Evolutionary conservation across 2,888 invertebrate genomes (phyloP).

Genomic region (Conomelus anceps): DNA sequence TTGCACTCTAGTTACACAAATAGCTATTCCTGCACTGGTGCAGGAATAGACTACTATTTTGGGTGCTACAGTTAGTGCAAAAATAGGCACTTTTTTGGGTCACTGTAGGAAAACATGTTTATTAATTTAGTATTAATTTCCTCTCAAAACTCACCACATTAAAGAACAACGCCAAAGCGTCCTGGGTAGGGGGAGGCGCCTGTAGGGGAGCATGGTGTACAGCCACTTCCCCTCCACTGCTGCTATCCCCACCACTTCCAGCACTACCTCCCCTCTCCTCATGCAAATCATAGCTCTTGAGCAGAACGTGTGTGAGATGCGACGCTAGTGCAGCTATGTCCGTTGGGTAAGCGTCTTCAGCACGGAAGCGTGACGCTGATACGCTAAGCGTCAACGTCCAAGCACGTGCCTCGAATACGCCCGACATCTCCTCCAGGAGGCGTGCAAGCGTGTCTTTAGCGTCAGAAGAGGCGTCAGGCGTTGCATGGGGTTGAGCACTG

Average conservation of each 20-base stretch:
- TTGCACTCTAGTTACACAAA: too few relatives aligned
- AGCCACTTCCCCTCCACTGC: slow-evolving; percentile 37
- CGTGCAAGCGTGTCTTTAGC: slow-evolving; percentile 52
- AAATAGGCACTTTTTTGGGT: too few relatives aligned
- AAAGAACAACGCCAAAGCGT: slow-evolving; percentile 48
- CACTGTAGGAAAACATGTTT: too few relatives aligned
- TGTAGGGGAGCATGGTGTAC: slow-evolving; percentile 48
- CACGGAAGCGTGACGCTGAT: slow-evolving; percentile 54
- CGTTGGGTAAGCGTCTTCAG: slow-evolving; percentile 55
- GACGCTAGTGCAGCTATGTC: slow-evolving; percentile 55
- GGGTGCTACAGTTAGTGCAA: too few relatives aligned
- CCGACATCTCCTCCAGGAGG: slow-evolving; percentile 54
- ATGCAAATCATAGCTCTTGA: slow-evolving; percentile 60
- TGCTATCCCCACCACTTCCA: slow-evolving; percentile 27
- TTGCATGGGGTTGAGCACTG: too few relatives aligned
- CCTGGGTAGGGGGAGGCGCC: slow-evolving; percentile 44
- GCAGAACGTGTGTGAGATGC: slow-evolving; percentile 58
- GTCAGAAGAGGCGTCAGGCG: too few relatives aligned
- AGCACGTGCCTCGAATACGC: slow-evolving; percentile 52
- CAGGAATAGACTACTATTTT: too few relatives aligned
- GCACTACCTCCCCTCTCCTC: slow-evolving; percentile 43
- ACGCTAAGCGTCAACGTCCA: slow-evolving; percentile 53
- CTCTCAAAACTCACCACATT: slow-evolving; percentile 46
- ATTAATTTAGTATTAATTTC: not conserved
- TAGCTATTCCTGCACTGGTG: too few relatives aligned